phyloP scores from a whole-genome alignment of 2,113 vertebrate genomes.

The Sclerurus mexicanus region DNA sequence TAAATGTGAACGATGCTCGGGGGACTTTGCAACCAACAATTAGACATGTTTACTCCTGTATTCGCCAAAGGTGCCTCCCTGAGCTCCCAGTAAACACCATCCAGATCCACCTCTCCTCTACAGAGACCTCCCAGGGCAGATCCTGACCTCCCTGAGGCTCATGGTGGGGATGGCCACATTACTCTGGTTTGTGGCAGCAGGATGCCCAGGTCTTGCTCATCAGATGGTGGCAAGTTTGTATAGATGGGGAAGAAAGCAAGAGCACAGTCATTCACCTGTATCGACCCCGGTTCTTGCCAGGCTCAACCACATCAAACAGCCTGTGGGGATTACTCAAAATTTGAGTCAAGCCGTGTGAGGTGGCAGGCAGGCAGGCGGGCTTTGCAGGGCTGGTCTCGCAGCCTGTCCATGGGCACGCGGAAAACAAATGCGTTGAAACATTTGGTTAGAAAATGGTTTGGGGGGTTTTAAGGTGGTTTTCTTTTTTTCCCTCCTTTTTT shows the following conservation, averaged over 20 bases:
- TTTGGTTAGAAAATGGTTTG: constrained; percentile 4
- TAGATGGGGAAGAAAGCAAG: background rate
- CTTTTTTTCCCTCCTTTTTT: background rate
- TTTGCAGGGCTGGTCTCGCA: background rate
- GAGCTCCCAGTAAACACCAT: background rate
- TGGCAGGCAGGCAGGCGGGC: background rate
- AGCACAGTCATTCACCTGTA: background rate
- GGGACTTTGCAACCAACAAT: constrained; percentile 5
- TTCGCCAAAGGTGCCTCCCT: background rate
- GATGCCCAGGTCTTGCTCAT: background rate
- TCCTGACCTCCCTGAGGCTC: background rate
- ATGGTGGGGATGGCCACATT: accelerated
- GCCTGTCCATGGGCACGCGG: background rate
- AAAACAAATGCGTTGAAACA: background rate
- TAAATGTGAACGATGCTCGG: background rate
- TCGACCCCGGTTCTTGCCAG: background rate
- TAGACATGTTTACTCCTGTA: constrained; percentile 34
- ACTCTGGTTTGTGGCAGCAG: background rate
- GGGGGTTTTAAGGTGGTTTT: background rate
- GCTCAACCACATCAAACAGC: constrained; percentile 35
- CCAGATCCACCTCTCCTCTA: background rate
- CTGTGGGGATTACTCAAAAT: background rate
- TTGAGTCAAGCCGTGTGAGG: background rate
- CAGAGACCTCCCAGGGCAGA: background rate
- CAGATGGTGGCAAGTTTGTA: background rate